phyloP scores from a whole-genome alignment of 53 echinoderm and acorn worm species.

The Crossaster papposus region DNA sequence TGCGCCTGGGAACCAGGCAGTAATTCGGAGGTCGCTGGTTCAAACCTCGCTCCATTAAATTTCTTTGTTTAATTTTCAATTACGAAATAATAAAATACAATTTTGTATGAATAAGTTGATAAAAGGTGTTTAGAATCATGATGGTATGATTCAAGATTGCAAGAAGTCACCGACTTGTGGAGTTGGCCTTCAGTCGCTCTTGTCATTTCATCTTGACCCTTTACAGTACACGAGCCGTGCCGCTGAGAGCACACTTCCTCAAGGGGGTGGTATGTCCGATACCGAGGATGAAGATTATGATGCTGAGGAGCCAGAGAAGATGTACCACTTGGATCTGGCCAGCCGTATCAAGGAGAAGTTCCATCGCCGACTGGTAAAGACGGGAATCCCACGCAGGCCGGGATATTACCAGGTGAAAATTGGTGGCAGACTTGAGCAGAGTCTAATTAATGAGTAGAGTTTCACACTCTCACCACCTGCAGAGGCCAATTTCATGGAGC shows the following conservation, averaged over 20 bases:
- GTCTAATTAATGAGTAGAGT: not conserved
- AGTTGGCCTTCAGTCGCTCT: not conserved
- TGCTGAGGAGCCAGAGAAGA: slow-evolving; percentile 47
- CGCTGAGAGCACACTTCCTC: slow-evolving; percentile 3
- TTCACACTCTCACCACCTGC: not conserved
- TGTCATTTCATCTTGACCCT: not conserved
- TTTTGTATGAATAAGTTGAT: too few species aligned
- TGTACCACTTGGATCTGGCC: slow-evolving; percentile 27
- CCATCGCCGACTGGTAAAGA: slow-evolving; percentile 68
- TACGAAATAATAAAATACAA: too few species aligned
- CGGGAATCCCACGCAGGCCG: slow-evolving; percentile 74
- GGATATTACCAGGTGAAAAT: slow-evolving; percentile 84
- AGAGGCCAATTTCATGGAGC: too few species aligned
- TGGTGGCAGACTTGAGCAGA: not conserved
- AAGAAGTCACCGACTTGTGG: too few species aligned
- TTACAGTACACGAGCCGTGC: slow-evolving; percentile 35
- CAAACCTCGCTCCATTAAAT: too few species aligned
- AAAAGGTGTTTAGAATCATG: too few species aligned
- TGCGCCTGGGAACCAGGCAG: too few species aligned
- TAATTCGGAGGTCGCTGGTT: too few species aligned
- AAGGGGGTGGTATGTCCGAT: slow-evolving; percentile 18
- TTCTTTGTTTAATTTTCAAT: too few species aligned
- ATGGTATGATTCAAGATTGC: too few species aligned
- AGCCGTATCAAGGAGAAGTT: slow-evolving; percentile 74
- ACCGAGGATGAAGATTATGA: slow-evolving; percentile 47